A percentile compares a stretch with the other conserved stretches of the same genome.
These are phyloP conservation scores for Chloroclysta siterata DNA, from an alignment of 2,888 invertebrate species.

Conservation along the genomic window DNA sequence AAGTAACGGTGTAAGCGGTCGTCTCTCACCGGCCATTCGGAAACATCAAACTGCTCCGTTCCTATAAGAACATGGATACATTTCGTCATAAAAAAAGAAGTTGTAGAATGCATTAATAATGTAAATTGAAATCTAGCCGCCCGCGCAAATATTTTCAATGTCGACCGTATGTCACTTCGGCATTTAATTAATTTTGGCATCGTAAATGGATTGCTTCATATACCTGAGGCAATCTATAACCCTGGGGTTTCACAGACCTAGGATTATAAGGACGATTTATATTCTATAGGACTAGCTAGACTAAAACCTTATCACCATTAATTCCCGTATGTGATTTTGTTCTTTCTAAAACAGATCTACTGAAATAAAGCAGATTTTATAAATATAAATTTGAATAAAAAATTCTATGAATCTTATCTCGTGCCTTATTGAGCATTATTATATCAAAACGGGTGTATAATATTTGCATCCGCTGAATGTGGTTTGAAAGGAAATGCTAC, in stretches of 20 bases:
- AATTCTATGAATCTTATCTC: conserved; percentile 4
- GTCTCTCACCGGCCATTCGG: background rate
- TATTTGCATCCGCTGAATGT: conserved; percentile 38
- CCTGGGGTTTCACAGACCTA: conserved; percentile 18
- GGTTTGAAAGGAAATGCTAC: conserved; percentile 42
- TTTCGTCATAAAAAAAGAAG: conserved; percentile 9
- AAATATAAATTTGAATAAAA: background rate
- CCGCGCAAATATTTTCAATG: conserved; percentile 40
- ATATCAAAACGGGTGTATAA: conserved; percentile 29
- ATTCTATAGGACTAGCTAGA: too few relatives aligned
- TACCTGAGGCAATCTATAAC: conserved; percentile 29
- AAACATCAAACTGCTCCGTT: conserved; percentile 4
- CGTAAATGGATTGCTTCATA: conserved; percentile 16
- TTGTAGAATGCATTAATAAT: conserved; percentile 30
- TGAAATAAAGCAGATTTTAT: too few relatives aligned
- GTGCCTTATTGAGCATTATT: conserved; percentile 20
- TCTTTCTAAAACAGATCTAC: too few relatives aligned
- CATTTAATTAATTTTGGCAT: conserved; percentile 33
- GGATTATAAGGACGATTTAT: too few relatives aligned
- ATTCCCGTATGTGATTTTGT: too few relatives aligned
- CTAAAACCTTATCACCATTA: too few relatives aligned
- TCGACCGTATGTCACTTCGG: conserved; percentile 33
- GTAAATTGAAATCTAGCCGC: conserved; percentile 40
- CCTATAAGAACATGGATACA: conserved; percentile 3
- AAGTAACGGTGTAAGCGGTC: too few relatives aligned